These are phyloP conservation scores for Drosophila pectinifera DNA, from an alignment of 1,140 invertebrate species.

Conservation along the genomic window DNA sequence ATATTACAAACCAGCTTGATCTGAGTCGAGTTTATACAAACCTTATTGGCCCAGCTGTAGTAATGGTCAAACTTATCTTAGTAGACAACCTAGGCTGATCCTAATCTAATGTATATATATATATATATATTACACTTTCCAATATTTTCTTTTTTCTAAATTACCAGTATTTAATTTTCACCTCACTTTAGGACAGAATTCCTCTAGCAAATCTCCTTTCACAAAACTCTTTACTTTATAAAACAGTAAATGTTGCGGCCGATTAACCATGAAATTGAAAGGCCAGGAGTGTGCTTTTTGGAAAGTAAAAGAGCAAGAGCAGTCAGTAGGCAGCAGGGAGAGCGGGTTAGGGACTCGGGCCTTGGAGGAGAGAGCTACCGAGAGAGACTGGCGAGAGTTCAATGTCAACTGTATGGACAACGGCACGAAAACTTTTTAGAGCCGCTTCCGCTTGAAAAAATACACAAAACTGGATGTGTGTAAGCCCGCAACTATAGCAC, in stretches of 20 bases:
- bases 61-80: too few relatives aligned
- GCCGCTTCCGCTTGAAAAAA: constrained; percentile 58
- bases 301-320: constrained; percentile 65
- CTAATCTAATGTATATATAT: too few relatives aligned
- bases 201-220: constrained; percentile 27
- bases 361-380: constrained; percentile 13
- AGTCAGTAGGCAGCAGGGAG: constrained; percentile 13
- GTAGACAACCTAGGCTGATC: neutral
- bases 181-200: neutral
- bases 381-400: constrained; percentile 59
- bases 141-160: neutral
- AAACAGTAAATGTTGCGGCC: constrained; percentile 58
- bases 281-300: constrained; percentile 68
- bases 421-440: constrained; percentile 52
- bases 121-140: neutral
- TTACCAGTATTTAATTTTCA: constrained; percentile 1
- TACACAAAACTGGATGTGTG: constrained; percentile 43
- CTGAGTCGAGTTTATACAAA: too few relatives aligned
- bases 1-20: neutral
- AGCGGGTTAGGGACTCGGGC: constrained; percentile 5
- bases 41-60: neutral
- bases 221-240: constrained; percentile 23
- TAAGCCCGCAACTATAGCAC: constrained; percentile 65
- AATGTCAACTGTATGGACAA: constrained; percentile 74
- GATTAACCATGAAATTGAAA: constrained; percentile 66